phyloP scores from a whole-genome alignment of 2,797 vertebrate species.

The Mergus octosetaceus region DNA sequence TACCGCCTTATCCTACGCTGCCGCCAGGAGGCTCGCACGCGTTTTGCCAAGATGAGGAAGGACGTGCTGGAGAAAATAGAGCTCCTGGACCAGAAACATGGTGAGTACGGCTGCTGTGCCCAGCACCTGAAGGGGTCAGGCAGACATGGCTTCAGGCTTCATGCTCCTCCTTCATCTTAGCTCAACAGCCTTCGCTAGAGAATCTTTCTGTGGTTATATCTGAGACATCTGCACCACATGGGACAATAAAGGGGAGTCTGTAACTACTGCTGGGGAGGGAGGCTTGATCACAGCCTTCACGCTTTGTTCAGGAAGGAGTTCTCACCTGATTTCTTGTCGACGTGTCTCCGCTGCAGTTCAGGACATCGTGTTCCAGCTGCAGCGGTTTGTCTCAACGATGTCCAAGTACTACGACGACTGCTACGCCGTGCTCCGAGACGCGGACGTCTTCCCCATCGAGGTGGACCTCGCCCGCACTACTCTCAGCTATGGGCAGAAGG shows the following conservation, averaged over 20 bases:
- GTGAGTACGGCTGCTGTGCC: conserved; percentile 72
- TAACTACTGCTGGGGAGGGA: not conserved
- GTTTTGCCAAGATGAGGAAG: conserved; percentile 98
- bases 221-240: fast-evolving
- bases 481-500: conserved; percentile 88
- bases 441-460: conserved; percentile 97
- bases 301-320: not conserved
- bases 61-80: conserved; percentile 98
- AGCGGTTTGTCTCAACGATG: conserved; percentile 97
- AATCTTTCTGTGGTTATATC: not conserved
- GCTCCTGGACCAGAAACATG: conserved; percentile 97
- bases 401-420: conserved; percentile 96
- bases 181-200: not conserved
- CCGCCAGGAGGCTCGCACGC: conserved; percentile 93
- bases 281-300: not conserved
- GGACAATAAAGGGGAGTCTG: not conserved
- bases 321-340: not conserved
- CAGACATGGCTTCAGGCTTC: not conserved
- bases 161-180: not conserved
- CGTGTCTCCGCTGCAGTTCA: conserved; percentile 82
- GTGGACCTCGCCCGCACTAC: conserved; percentile 96
- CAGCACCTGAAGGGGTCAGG: not conserved
- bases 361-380: conserved; percentile 99
- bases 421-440: conserved; percentile 91
- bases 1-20: conserved; percentile 95